A percentile compares a stretch with the other conserved stretches of the same genome.
These are phyloP conservation scores for Anthrax anthrax DNA, from an alignment of 2,888 invertebrate genomes.

Conservation along the genomic window DNA sequence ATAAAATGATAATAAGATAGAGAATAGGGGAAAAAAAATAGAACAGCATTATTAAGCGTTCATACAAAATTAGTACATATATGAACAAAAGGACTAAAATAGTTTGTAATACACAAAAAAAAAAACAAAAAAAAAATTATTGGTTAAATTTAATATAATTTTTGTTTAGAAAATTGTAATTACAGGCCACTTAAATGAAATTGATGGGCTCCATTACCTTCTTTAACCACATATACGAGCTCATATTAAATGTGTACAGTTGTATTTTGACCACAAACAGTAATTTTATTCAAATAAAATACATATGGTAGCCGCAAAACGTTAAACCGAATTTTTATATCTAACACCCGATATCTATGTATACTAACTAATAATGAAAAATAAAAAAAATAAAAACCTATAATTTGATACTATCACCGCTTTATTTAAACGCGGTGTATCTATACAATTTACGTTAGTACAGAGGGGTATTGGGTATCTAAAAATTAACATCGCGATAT, in stretches of 20 bases:
- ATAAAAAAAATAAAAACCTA: too few species aligned
- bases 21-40: too few species aligned
- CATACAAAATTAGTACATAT: too few species aligned
- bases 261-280: conserved; percentile 3
- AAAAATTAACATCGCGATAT: too few species aligned
- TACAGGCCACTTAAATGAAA: conserved; percentile 12
- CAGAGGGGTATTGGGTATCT: too few species aligned
- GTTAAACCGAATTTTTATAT: neutral
- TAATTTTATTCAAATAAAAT: conserved; percentile 4
- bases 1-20: too few species aligned
- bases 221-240: conserved; percentile 9
- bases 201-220: conserved; percentile 13
- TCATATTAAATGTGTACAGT: too few species aligned
- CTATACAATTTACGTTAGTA: too few species aligned
- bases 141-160: neutral
- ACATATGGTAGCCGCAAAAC: too few species aligned
- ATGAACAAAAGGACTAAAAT: too few species aligned
- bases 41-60: too few species aligned
- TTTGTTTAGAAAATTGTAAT: conserved; percentile 7
- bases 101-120: too few species aligned
- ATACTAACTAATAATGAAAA: neutral
- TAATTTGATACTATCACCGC: neutral
- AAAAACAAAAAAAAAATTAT: neutral
- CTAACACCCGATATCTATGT: neutral
- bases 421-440: neutral